Percentiles rank a stretch among this genome's conserved stretches.
phyloP scores from a whole-genome alignment of 2,888 invertebrate genomes.

The Eupithecia pulchellata region DNA sequence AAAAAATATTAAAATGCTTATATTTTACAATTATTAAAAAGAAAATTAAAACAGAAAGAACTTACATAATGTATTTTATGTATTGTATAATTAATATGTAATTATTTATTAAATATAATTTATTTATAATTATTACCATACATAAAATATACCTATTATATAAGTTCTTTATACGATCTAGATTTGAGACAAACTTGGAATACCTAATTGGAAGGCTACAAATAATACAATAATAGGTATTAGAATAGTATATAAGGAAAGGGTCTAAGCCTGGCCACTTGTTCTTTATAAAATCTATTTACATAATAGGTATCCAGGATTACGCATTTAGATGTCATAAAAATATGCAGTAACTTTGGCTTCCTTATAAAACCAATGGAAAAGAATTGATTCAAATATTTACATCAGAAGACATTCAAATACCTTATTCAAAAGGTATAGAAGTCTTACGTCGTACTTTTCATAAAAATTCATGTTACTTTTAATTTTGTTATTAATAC shows the following conservation, averaged over 20 bases:
- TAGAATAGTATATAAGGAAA: background rate
- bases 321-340: background rate
- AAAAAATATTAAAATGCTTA: background rate
- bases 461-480: too few species aligned
- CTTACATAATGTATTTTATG: too few species aligned
- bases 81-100: too few species aligned
- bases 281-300: background rate
- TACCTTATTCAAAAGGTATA: background rate
- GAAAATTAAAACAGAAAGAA: too few species aligned
- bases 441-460: background rate
- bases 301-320: background rate
- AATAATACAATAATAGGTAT: background rate
- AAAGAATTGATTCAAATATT: background rate
- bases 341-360: background rate
- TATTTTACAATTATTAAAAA: background rate
- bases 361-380: background rate
- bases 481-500: too few species aligned
- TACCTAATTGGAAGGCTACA: background rate
- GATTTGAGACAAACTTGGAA: background rate
- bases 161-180: too few species aligned
- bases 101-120: too few species aligned
- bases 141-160: too few species aligned
- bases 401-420: background rate
- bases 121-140: too few species aligned
- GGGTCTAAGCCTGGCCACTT: background rate